Evolutionary conservation across 2,113 vertebrate species (phyloP), one percentile per base, ranked within the genome.

Genomic region (Hyperoodon ampullatus): DNA sequence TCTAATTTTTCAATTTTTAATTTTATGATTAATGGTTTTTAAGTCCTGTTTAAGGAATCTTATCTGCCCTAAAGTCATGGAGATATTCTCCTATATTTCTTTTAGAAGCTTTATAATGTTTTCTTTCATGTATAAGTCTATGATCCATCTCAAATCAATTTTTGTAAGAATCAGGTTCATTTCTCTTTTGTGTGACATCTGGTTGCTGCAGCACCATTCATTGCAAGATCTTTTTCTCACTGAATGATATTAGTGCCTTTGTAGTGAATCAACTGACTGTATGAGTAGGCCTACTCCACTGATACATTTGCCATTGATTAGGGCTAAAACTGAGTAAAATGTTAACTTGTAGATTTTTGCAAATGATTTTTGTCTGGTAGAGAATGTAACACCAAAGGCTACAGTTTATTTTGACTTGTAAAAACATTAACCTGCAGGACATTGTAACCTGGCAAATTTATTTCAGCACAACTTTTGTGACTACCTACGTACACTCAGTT

Each of bases 311-410:
- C 8, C 61, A 61, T 39, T 47, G 50, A 77, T 72, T 71, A 88
- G 26, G 33, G 18, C 30, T 91, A 65, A 88, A 7, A 53, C 18
- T 77, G 53, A 30, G 23, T 33, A 94, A 90, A 83, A 84, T 72
- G 71, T n/a, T 77, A 91, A 58, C 53, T 53, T 77, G 1, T 55
- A 80, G 33, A 44, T 65, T 30, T 82, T 84, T 83, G 35, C 3
- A 91, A 88, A 19, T 44, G 3, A 42, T 55, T 95, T 93, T 96
- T 74, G 42, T 84, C 18, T 88, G 47, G 23, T 44, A 66, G 30
- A 92, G 70, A 93, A 60, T 15, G 30, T 65, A 70, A 94, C 19
- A 55, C 47, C n/a, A 93, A 94, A 92, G 80, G 26, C 55, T 70
- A 47, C 8, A 55, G 28, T 93, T 94, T 75, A 82, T 86, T 94